These are phyloP conservation scores for Chloropsis hardwickii DNA, from an alignment of 2,113 vertebrate species.

Conservation along the genomic window DNA sequence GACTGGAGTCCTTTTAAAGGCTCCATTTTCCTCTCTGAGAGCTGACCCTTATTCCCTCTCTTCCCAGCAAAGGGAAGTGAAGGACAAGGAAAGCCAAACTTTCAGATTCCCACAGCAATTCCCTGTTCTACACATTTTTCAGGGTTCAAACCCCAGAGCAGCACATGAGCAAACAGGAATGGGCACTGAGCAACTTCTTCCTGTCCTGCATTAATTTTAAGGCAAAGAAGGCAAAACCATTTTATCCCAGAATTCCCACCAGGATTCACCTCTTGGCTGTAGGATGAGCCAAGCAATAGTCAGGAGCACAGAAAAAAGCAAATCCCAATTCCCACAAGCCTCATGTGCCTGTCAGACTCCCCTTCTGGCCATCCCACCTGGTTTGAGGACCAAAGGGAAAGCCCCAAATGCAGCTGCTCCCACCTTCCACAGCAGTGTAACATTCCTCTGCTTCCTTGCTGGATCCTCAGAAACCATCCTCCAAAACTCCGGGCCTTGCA, in stretches of 20 bases:
- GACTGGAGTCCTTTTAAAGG: neutral
- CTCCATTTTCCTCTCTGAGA: neutral
- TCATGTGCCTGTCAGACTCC: accelerated
- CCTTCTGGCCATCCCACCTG: neutral
- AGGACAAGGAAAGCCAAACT: neutral
- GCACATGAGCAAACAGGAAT: neutral
- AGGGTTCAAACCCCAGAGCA: neutral
- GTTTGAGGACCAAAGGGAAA: neutral
- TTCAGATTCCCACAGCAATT: neutral
- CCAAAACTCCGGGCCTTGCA: slow-evolving; percentile 90
- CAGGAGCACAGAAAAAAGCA: neutral
- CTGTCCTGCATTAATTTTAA: neutral
- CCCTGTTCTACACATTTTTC: neutral
- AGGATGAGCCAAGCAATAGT: neutral
- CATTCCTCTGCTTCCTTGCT: slow-evolving; percentile 71
- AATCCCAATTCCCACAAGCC: neutral
- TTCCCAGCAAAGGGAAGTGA: neutral
- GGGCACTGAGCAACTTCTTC: neutral
- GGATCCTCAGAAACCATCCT: slow-evolving; percentile 74
- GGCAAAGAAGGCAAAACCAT: neutral
- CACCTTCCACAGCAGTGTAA: slow-evolving; percentile 91
- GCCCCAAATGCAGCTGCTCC: neutral
- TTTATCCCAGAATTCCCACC: neutral
- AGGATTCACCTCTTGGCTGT: neutral
- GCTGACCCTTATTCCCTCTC: neutral